Evolutionary conservation across 2,113 vertebrate species (phyloP), one percentile per base, ranked within the genome.

Genomic region (Hiodon alosoides): DNA sequence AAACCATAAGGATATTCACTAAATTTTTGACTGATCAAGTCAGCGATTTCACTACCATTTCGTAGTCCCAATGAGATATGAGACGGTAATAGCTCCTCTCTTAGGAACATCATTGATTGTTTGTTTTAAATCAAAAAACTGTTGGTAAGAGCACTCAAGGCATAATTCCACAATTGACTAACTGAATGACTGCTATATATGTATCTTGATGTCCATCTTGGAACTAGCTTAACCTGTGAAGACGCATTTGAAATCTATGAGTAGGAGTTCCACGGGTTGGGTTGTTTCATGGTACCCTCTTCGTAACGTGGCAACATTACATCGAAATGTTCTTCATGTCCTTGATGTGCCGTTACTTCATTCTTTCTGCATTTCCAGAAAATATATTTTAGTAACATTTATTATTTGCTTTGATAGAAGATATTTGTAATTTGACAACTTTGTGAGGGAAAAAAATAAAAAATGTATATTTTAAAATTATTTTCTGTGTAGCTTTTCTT

Each of bases 391-490:
- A 72, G 54, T 73, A 67, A 67, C 51, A 51, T 64, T 31, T 67
- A 51, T 72, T 67, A 68, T 79, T 72, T 73, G 75, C 77, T 70
- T 68, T 73, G 55, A 70, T 67, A 76, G 61, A 75, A 70, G 57
- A 75, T 71, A 54, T 79, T 74, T 75, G 76, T 74, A 79, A 79
- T 77, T 79, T 77, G 75, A 78, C 66, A 76, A 68, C 54, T 81
- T 79, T 77, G 69, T 77, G 73, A 65, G 64, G 71, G 71, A 79
- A 78, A 50, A 68, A 55, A 71, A 69, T 58, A 77, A 67, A 57
- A 73, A 81, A 54, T 50, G 52, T 52, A 8, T 67, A 50, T 7
- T 31, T 31, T 31, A 31, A 31, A 58, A 31, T 2, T 57, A 60
- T n/a, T 69, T 48, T 65, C 6, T 57, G 6, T 57, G 6, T 11